Evolutionary conservation across 1,140 invertebrate genomes (phyloP).

Genomic region (Ostrea denselamellosa): DNA sequence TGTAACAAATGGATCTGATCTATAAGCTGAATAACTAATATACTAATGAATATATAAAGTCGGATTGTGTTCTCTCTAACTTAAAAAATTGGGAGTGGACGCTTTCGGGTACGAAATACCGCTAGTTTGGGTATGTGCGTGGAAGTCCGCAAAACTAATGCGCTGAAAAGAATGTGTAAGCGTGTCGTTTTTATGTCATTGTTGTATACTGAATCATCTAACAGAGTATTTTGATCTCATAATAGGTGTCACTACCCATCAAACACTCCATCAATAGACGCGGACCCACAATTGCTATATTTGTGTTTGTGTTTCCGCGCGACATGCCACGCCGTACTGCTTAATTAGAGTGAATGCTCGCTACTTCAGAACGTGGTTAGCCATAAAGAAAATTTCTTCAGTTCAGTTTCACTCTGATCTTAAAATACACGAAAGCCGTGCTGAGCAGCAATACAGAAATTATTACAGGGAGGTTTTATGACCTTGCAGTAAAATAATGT

Average conservation of each 20-base stretch:
- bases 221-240: background rate
- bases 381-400: background rate
- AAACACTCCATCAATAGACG: background rate
- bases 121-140: too few relatives aligned
- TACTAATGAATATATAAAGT: too few relatives aligned
- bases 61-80: too few relatives aligned
- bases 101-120: too few relatives aligned
- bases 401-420: too few relatives aligned
- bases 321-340: background rate
- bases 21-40: too few relatives aligned
- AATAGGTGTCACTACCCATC: background rate
- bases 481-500: background rate
- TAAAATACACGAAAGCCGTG: background rate
- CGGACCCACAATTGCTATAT: background rate
- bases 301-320: background rate
- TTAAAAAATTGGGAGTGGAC: too few relatives aligned
- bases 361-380: background rate
- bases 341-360: background rate
- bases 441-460: background rate
- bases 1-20: too few relatives aligned
- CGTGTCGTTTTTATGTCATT: background rate
- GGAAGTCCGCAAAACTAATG: too few relatives aligned
- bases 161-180: too few relatives aligned
- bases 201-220: slow-evolving; percentile 14
- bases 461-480: background rate